Conservation (phyloP, 2,888 invertebrate genomes). For the Drosophila kuntzei region DNA sequence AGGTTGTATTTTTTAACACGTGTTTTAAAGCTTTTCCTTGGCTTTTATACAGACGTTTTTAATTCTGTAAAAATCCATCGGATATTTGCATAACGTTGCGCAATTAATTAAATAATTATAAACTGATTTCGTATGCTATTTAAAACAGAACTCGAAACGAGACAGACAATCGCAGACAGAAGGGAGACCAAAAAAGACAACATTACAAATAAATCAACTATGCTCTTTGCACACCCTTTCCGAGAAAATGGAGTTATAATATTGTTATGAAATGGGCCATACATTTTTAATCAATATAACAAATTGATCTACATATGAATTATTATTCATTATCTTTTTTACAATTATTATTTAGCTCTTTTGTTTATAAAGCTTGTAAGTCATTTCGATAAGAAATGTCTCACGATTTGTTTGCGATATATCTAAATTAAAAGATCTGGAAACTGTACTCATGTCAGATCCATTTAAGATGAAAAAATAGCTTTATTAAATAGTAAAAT, state of each 20-base stretch:
- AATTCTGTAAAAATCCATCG: conserved; percentile 22
- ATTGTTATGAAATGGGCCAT: background rate
- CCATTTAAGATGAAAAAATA: background rate
- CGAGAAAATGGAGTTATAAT: background rate
- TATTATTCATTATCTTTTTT: too few relatives aligned
- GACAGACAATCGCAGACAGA: conserved; percentile 38
- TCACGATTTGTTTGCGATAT: too few relatives aligned
- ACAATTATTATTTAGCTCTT: background rate
- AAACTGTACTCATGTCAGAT: background rate
- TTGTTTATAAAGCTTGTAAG: background rate
- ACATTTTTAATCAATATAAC: background rate
- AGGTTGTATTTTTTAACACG: conserved; percentile 4
- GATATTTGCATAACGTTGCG: conserved; percentile 65
- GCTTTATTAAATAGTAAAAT: too few relatives aligned
- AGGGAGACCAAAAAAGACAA: conserved; percentile 30
- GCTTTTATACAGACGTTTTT: conserved; percentile 4
- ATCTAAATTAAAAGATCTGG: background rate
- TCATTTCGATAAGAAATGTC: too few relatives aligned
- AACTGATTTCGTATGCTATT: conserved; percentile 64
- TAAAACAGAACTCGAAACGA: conserved; percentile 33
- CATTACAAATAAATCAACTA: conserved; percentile 59
- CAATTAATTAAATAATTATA: conserved; percentile 76
- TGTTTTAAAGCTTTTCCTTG: conserved; percentile 1
- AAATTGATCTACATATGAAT: too few relatives aligned
- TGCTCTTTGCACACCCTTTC: conserved; percentile 37